These are phyloP conservation scores for Smittia sp. DNA, from an alignment of 2,888 invertebrate genomes.

Conservation along the genomic window DNA sequence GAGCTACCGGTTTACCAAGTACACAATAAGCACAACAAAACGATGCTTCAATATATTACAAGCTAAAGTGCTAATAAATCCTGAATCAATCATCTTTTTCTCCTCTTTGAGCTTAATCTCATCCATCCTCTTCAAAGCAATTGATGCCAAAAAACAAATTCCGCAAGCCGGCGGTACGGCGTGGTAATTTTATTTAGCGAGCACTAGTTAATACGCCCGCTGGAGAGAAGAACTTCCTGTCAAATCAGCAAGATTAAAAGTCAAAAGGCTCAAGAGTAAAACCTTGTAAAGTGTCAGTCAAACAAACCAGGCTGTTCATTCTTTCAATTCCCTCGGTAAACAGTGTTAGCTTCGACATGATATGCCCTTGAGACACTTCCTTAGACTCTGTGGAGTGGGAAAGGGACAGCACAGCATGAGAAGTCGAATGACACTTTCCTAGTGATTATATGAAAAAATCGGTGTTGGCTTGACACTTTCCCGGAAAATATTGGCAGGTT, in stretches of 20 bases:
- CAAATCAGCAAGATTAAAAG: too few species aligned
- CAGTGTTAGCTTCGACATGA: background rate
- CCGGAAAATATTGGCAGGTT: background rate
- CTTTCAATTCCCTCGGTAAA: too few species aligned
- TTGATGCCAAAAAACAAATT: background rate
- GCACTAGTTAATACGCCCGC: too few species aligned
- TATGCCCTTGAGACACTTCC: background rate
- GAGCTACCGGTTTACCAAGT: constrained; percentile 32
- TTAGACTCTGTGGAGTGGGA: background rate
- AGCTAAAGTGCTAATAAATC: constrained; percentile 39
- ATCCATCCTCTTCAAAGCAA: constrained; percentile 10
- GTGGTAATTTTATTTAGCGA: too few species aligned
- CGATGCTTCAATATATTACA: constrained; percentile 35
- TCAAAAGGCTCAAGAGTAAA: too few species aligned
- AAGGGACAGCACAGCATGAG: constrained; percentile 34
- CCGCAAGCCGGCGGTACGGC: too few species aligned
- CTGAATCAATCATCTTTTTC: constrained; percentile 32
- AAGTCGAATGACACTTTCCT: constrained; percentile 35
- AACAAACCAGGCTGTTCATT: too few species aligned
- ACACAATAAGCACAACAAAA: constrained; percentile 4
- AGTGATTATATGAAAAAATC: background rate
- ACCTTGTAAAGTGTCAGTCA: too few species aligned
- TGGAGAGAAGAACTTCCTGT: too few species aligned
- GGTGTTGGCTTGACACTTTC: constrained; percentile 3
- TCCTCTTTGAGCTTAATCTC: background rate